Evolutionary conservation across 2,113 vertebrate species (phyloP), one percentile per base, ranked within the genome.

Genomic region (Gobius niger): DNA sequence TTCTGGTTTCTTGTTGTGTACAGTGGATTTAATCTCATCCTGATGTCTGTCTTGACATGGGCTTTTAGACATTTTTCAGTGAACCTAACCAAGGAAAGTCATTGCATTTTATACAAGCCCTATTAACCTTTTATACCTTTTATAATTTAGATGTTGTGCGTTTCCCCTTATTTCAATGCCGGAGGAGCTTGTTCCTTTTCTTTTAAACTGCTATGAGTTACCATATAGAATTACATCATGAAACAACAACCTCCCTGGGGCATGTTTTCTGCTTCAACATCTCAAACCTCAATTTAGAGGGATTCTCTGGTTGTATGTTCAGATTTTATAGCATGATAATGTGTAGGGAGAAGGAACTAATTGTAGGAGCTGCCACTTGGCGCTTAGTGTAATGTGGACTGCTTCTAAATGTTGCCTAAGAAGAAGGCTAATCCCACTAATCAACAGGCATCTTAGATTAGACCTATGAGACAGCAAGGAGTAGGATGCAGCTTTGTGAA

Each of bases 371-470:
- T 64, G 46, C 60, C 73, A 10, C 75, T 14, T 63, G 62, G 65
- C 72, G 10, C 75, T 67, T 19, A 73, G 69, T 15, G 34, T 13
- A 81, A 74, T 53, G 67, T 71, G 72, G 80, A 78, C 74, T 77
- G 67, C 71, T 81, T 80, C 69, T 80, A 62, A 72, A 75, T 67
- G 75, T 64, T 77, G 44, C 73, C 78, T 81, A 81, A 85, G 79
- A 81, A 57, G 63, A 50, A 67, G 44, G 70, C 59, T 87, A 88
- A 89, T 85, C 86, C 85, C 54, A 82, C 63, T 84, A 80, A 77
- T 87, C 87, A 57, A 71, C 73, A 67, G 63, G 63, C 66, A 75
- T 61, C 72, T 78, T 49, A 85, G 84, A 85, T 86, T 89, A 87
- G 82, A 78, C 50, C 24, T 13, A 63, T 18, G 12, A 78, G 44